Evolutionary conservation across 2,797 vertebrate genomes (phyloP).

Genomic region (Sphenopsis melanotis): DNA sequence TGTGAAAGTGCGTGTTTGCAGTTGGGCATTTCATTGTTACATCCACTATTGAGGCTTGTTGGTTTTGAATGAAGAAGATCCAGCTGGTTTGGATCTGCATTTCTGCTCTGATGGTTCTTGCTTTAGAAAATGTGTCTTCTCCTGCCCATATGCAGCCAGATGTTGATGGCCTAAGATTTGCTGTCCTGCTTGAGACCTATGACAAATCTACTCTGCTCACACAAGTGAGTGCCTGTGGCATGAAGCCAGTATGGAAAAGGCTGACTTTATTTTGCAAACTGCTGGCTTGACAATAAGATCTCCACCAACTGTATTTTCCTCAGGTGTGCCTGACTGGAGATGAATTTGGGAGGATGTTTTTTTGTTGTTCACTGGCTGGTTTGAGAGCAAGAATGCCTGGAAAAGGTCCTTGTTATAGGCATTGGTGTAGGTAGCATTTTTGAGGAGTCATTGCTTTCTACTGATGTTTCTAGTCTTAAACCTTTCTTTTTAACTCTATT

Average conservation of each 20-base stretch:
- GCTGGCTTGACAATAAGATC: not conserved
- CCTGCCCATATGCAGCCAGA: not conserved
- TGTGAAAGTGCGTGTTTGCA: not conserved
- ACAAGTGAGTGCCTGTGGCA: not conserved
- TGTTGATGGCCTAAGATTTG: not conserved
- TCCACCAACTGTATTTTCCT: not conserved
- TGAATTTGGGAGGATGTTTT: not conserved
- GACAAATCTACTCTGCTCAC: not conserved
- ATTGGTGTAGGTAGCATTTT: not conserved
- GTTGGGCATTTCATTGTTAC: not conserved
- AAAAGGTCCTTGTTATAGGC: not conserved
- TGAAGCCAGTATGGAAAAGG: not conserved
- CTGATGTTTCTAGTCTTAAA: not conserved
- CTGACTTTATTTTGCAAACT: not conserved
- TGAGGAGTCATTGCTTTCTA: not conserved
- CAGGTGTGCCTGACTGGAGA: not conserved
- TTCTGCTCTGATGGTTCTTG: not conserved
- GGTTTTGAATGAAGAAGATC: not conserved
- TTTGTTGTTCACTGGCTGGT: not conserved
- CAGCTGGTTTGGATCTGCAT: not conserved
- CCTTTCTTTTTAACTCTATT: not conserved
- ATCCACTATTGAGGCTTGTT: not conserved
- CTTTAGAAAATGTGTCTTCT: fast-evolving
- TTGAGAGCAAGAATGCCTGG: not conserved
- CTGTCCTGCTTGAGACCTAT: not conserved